Evolutionary conservation across 2,888 invertebrate species (phyloP).

Genomic region (Synergus laeviventris): DNA sequence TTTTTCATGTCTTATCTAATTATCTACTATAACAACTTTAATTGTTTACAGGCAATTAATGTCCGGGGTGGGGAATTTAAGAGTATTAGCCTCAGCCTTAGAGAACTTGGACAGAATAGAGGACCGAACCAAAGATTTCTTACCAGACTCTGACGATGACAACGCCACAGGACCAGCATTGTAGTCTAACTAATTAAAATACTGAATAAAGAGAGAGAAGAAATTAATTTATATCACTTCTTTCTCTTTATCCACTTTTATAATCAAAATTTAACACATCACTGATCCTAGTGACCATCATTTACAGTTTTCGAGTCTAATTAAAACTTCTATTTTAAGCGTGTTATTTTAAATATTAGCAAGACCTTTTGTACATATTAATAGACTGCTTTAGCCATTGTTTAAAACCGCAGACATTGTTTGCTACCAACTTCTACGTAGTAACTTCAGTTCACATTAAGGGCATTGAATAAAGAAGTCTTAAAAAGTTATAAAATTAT

Average conservation of each 20-base stretch:
- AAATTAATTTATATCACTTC: background rate
- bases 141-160: conserved; percentile 77
- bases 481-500: background rate
- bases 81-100: conserved; percentile 81
- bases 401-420: conserved; percentile 11
- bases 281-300: background rate
- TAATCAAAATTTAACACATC: background rate
- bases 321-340: conserved; percentile 6
- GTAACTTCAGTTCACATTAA: background rate
- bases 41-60: conserved; percentile 80
- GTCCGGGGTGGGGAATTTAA: conserved; percentile 82
- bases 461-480: background rate
- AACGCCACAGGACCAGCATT: conserved; percentile 77
- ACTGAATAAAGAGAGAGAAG: background rate
- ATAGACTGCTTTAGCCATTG: background rate
- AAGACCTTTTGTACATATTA: conserved; percentile 28
- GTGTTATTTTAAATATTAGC: conserved; percentile 26
- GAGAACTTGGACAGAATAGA: conserved; percentile 80
- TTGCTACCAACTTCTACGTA: background rate
- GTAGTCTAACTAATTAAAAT: conserved; percentile 60
- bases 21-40: conserved; percentile 40
- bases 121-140: conserved; percentile 77
- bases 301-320: conserved; percentile 1
- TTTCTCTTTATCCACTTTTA: background rate
- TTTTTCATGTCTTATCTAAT: background rate